Percentiles rank a stretch among this genome's conserved stretches.
phyloP scores from a whole-genome alignment of 2,113 vertebrate species.

The Nothocercus julius region DNA sequence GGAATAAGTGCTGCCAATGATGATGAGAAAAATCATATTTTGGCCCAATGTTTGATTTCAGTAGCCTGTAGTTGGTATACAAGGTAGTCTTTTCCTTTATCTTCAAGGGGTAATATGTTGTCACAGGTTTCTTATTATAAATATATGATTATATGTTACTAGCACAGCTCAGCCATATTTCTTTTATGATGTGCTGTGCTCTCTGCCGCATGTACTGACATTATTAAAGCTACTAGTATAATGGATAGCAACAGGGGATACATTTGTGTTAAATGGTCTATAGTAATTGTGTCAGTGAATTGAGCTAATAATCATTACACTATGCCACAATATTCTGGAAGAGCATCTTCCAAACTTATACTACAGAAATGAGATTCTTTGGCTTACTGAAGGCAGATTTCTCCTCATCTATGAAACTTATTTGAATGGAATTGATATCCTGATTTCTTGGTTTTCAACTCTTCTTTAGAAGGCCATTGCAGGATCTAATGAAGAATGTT shows the following conservation, averaged over 20 bases:
- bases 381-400: neutral
- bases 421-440: neutral
- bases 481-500: neutral
- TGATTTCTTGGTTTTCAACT: neutral
- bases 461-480: neutral
- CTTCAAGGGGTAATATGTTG: neutral
- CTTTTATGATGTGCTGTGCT: neutral
- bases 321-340: neutral
- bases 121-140: neutral
- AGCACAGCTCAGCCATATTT: neutral
- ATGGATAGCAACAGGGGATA: slow-evolving; percentile 35
- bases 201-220: neutral
- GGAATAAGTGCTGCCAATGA: neutral
- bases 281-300: slow-evolving; percentile 34
- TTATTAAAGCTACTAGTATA: neutral
- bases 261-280: slow-evolving; percentile 49
- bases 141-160: neutral
- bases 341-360: slow-evolving; percentile 9
- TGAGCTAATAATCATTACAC: slow-evolving; percentile 25
- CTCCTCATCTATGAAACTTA: neutral
- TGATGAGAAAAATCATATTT: accelerated
- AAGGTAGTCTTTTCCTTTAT: neutral
- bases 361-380: neutral
- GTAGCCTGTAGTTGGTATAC: neutral
- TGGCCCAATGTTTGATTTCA: neutral